Conservation (phyloP, 2,888 invertebrate species). For the Sphaerophoria rueppellii region DNA sequence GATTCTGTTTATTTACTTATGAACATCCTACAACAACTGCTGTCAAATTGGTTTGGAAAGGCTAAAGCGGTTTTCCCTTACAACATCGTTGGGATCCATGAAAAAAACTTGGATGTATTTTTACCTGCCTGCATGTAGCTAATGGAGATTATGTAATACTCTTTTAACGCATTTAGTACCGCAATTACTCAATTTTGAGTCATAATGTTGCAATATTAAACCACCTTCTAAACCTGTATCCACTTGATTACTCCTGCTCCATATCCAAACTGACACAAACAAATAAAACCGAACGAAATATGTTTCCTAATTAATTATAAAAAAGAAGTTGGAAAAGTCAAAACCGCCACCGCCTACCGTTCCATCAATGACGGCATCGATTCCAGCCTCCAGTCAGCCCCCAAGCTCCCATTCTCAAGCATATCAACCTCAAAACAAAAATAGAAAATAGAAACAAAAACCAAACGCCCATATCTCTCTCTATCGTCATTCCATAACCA, state of each 20-base stretch:
- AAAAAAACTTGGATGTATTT: background rate
- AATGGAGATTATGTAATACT: conserved; percentile 17
- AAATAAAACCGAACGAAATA: conserved; percentile 1
- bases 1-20: too few relatives aligned
- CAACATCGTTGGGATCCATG: background rate
- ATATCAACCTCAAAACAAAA: conserved; percentile 31
- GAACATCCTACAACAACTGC: too few relatives aligned
- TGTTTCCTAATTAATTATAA: conserved; percentile 56
- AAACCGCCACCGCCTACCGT: conserved; percentile 29
- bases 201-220: conserved; percentile 17
- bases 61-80: background rate
- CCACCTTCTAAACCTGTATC: conserved; percentile 20
- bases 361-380: background rate
- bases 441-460: background rate
- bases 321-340: background rate
- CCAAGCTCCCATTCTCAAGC: conserved; percentile 30
- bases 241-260: conserved; percentile 40
- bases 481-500: conserved; percentile 56
- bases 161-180: background rate
- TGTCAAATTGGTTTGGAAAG: too few relatives aligned
- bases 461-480: conserved; percentile 37
- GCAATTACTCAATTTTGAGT: conserved; percentile 42
- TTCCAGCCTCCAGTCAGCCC: conserved; percentile 1
- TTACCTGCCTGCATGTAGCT: background rate
- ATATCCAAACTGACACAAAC: background rate